Base-by-base conservation (phyloP, 2,888 invertebrate genomes). In the Dorcus parallelipipedus region DNA sequence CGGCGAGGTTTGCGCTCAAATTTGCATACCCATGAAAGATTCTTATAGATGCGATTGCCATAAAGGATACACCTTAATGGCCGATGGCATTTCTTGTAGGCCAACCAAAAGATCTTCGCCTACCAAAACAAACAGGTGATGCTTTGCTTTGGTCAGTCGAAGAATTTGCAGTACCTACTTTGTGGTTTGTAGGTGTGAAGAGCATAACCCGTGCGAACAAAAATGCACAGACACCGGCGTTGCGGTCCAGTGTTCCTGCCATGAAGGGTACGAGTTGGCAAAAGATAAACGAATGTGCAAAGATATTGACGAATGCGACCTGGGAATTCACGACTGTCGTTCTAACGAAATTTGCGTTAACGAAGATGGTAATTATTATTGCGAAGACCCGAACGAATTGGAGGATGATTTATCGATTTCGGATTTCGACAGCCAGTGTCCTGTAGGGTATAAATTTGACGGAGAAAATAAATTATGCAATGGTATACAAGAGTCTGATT, bases 21-120 rank as follows among this genome's bases (percentile, higher is more conserved):
- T 88, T 67, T 93, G 93, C 71, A 83, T 90, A 23, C 88, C 91
- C 2, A 82, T 86, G 0, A 86, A 83, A 0, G 87, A 87, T 0
- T 90, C 91, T 0, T 90, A 85, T 71, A 81, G 78, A 61, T 91
- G 91, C 70, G 83, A 84, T 64, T 91, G 91, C 71, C 83, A 85
- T 52, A 81, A 85, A 56, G 90, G 89, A 0, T 90, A 81, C 66
- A 82, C 80, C 68, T 79, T 91, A 3, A 84, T 86, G 83, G 78
- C 85, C 23, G 92, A 92, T 73, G 84, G 85, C 1, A 84, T 84
- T 67, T 88, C 90, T 8, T 91, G 91, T 68, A 83, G 81, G 67
- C 79, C 79, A 74, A 81, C 79, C 54, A 73, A 72, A 65, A 67
- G 64, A 54, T 8, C 52, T 38, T 8, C 38, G 14, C 26, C 51